Base-by-base conservation (phyloP, 2,888 invertebrate species). In the Morpho deidamia region DNA sequence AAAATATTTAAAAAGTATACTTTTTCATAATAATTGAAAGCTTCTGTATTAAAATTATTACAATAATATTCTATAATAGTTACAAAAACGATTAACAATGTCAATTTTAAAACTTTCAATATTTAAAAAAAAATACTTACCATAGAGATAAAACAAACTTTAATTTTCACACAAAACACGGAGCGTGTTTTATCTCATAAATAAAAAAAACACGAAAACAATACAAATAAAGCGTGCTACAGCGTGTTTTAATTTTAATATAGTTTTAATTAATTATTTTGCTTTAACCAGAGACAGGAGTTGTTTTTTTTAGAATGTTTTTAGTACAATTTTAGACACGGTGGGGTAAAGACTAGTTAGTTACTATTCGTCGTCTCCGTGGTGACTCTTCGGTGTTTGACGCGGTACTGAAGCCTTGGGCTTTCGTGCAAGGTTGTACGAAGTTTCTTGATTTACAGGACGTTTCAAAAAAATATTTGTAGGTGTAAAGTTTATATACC, bases 341-440 rank as follows among this genome's bases (percentile, higher is more conserved):
- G 71, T 73, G 76, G 53, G 59, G 48, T 59, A 53, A 55, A 54
- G 60, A 69, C 67, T 71, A 67, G 66, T 69, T 74, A 69, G 64
- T 71, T 69, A 53, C 51, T 58, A 58, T 65, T 23, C 55, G 49
- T 62, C 42, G 55, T 55, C 56, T 56, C 62, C 62, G 63, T 69
- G 71, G 69, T 61, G 53, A 53, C 23, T 56, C 67, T 58, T 59
- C 68, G 71, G 57, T 48, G 69, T 57, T 61, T 63, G 66, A 56
- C 78, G 75, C 78, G 78, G 71, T 65, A 77, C 76, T 77, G 68
- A 68, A 44, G 45, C 37, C 48, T 61, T 67, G 68, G 64, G 67
- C 14, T 14, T 59, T 68, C 58, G 55, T 54, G 62, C 66, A 68
- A 59, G 66, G 68, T 70, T 68, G 70, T 70, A 70, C 70, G 63